Evolutionary conservation across 2,888 invertebrate species (phyloP), one percentile per base, ranked within the genome.

Genomic region (Endomychus coccineus): DNA sequence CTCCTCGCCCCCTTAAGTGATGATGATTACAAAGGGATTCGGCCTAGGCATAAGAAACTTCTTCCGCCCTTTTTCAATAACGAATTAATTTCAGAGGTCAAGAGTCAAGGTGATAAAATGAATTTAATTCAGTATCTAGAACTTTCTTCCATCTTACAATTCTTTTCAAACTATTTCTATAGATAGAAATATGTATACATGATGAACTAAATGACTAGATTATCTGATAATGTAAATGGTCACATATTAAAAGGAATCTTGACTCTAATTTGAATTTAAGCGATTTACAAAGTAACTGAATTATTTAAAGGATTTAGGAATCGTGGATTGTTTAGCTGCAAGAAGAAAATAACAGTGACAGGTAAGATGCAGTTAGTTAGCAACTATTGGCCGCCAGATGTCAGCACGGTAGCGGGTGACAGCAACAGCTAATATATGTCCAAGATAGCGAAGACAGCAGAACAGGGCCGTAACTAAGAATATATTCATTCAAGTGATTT

Each of bases 401-500:
- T 61, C 61, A 59, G 55, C 48, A 60, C 61, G 54, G 61, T 61
- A 61, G 61, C 60, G 59, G 56, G 56, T 61, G 61, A 61, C 61
- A 61, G 57, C 56, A 42, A 50, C 46, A 51, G 51, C 54, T 54
- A 55, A 55, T 54, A 51, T 55, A 55, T 54, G 54, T 52, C 50
- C 53, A 42, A 55, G 54, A 54, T 54, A 51, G 49, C 50, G 51
- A 49, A 48, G 49, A 52, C 50, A 51, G 39, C 39, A 25, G 36
- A 10, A 29, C 51, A 54, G 55, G 45, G 33, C 16, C 31, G 55
- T 34, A 54, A 33, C 48, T 23, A 19, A n/a, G n/a, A n/a, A n/a
- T n/a, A n/a, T n/a, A n/a, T n/a, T n/a, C n/a, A n/a, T n/a, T n/a
- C n/a, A n/a, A n/a, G n/a, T n/a, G n/a, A n/a, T n/a, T n/a, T 7